Base-by-base conservation (phyloP, 2,888 invertebrate genomes). In the Cheiracanthium punctorium region DNA sequence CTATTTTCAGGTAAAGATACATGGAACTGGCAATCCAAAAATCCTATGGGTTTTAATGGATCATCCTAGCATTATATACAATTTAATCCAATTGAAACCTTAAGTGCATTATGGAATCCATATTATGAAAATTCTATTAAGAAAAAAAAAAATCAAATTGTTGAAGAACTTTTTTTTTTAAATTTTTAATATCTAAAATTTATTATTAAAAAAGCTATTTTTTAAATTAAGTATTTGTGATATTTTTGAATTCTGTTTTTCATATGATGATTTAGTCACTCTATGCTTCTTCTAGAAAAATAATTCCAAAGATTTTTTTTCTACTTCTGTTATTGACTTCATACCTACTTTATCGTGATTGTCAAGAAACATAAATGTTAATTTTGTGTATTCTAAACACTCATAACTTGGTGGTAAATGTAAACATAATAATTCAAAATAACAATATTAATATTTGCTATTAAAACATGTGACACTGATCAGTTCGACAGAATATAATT, bases 1-100 rank as follows among this genome's bases (percentile, higher is more conserved):
- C 33, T 28, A 70, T 37, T 90, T 90, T 12, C 90, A 93, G 94
- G 94, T 91, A 92, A 91, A 12, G 97, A 97, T 91, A 94, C 96
- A 0, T 97, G 97, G 97, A 94, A 94, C 76, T 97, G 97, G 97
- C 97, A 97, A 92, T 94, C 94, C 74, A 92, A 93, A 76, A 96
- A 97, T 92, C 97, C 97, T 0, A 93, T 95, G 87, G 97, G 97
- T 24, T 89, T 70, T 30, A 79, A 69, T 58, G 2, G 14, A 14
- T 14, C 58, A 58, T 58, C 58, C 12, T 58, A 58, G 58, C 58
- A 14, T 7, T 48, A 2, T 48, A 48, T 17, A 48, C 17, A 2
- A 2, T 14, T 2, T 12, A 48, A 48, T 48, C 43, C 2, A 14
- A 48, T 48, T 48, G 4, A 48, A 17, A 14, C 14, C 43, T 17